Evolutionary conservation across 2,888 invertebrate species (phyloP).

Genomic region (Bugulina stolonifera): DNA sequence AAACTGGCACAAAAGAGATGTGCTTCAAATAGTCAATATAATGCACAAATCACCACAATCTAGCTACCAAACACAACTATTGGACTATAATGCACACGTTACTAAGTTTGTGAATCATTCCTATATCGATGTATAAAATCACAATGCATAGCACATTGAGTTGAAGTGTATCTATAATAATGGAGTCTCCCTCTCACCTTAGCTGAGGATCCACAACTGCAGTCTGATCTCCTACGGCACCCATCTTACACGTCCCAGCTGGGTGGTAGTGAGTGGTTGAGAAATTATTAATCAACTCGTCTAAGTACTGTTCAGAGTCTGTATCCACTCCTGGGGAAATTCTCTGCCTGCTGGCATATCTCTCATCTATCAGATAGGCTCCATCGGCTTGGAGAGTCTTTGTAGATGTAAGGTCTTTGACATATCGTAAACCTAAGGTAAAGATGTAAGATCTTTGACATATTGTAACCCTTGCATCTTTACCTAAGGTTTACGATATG

Average conservation of each 20-base stretch:
- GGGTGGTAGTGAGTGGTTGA: constrained; percentile 60
- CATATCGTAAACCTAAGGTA: constrained; percentile 33
- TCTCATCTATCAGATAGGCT: constrained; percentile 30
- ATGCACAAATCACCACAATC: neutral
- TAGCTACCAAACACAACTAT: neutral
- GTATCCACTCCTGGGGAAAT: neutral
- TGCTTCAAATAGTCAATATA: neutral
- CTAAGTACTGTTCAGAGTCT: neutral
- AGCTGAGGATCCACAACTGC: constrained; percentile 64
- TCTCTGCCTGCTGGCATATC: constrained; percentile 28
- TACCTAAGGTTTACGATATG: no score
- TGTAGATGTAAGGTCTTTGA: constrained; percentile 32
- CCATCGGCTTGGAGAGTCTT: constrained; percentile 34
- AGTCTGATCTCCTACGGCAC: constrained; percentile 49
- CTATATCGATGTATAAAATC: no score
- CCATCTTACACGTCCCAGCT: constrained; percentile 70
- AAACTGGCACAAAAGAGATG: no score
- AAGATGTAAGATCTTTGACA: no score
- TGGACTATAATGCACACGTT: no score
- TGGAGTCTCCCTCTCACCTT: no score
- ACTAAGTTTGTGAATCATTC: no score
- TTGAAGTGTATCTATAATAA: no score
- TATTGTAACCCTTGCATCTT: no score
- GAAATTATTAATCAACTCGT: neutral
- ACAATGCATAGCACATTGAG: no score